Evolutionary conservation across 2,888 invertebrate species (phyloP).

Genomic region (Caenorhabditis angaria): DNA sequence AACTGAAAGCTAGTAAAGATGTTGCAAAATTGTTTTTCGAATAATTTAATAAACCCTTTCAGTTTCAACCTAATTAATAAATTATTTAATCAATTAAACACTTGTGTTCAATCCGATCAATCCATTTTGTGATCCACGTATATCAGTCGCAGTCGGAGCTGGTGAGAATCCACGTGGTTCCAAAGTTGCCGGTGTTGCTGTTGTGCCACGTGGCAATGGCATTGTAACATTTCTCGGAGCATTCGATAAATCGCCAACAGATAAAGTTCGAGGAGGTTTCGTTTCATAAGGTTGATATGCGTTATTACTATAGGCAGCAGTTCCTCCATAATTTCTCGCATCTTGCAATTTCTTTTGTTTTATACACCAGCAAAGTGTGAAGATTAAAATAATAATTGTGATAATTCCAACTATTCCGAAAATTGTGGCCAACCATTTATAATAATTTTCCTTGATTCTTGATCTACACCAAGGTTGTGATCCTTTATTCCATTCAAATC

Average conservation of each 20-base stretch:
- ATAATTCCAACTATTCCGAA: conserved; percentile 58
- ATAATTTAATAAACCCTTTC: too few relatives aligned
- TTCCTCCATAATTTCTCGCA: conserved; percentile 19
- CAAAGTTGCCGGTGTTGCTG: conserved; percentile 32
- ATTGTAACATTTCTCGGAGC: conserved; percentile 35
- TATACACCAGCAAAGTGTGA: conserved; percentile 60
- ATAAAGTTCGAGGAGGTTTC: conserved; percentile 26
- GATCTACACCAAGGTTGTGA: conserved; percentile 71
- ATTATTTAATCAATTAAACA: conserved; percentile 19
- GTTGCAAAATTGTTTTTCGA: too few relatives aligned
- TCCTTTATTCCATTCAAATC: conserved; percentile 72
- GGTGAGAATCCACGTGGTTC: conserved; percentile 43
- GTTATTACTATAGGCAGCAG: conserved; percentile 42
- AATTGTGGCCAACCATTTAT: conserved; percentile 69
- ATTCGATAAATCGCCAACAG: conserved; percentile 39
- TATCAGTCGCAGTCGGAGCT: conserved; percentile 27
- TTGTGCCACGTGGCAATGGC: conserved; percentile 32
- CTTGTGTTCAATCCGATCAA: conserved; percentile 44
- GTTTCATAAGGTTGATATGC: conserved; percentile 45
- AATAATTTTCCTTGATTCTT: conserved; percentile 70
- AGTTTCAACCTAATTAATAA: too few relatives aligned
- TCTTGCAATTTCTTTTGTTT: conserved; percentile 53
- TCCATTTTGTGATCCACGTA: conserved; percentile 38
- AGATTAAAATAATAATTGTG: conserved; percentile 54
- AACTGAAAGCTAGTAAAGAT: too few relatives aligned